Evolutionary conservation across 2,113 vertebrate species (phyloP).

Genomic region (Cygnus buccinator): DNA sequence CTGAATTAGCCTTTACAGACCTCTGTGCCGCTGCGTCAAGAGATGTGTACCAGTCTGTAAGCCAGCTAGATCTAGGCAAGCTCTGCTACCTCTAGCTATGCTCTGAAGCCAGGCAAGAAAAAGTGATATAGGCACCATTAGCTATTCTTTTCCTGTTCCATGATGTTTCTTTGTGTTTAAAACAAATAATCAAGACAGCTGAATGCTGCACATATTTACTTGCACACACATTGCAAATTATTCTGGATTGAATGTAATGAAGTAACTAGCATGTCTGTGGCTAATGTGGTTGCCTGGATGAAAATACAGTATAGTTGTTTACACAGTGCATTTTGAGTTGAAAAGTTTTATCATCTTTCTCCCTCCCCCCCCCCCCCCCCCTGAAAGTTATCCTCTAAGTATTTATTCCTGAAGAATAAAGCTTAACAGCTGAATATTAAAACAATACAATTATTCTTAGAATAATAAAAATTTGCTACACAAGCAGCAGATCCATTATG

Average conservation of each 20-base stretch:
- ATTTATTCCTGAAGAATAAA: neutral
- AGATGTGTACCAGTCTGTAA: neutral
- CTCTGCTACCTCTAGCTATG: neutral
- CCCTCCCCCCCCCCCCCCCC: too few relatives aligned
- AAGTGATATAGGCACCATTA: neutral
- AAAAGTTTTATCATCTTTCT: neutral
- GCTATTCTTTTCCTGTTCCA: neutral
- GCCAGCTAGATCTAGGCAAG: neutral
- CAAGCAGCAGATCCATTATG: neutral
- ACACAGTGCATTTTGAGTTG: neutral
- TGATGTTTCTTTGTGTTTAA: neutral
- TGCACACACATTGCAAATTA: neutral
- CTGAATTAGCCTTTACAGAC: neutral
- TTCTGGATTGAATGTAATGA: neutral
- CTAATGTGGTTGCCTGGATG: neutral
- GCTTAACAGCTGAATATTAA: neutral
- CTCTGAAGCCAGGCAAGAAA: neutral
- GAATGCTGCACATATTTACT: neutral
- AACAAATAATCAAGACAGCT: neutral
- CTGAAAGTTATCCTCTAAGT: neutral
- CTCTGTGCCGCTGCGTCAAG: neutral
- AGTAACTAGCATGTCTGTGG: neutral
- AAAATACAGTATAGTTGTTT: neutral
- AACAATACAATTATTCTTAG: neutral
- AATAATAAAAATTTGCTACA: neutral